phyloP scores from a whole-genome alignment of 2,888 invertebrate species.

The Lithophane semibrunnea region DNA sequence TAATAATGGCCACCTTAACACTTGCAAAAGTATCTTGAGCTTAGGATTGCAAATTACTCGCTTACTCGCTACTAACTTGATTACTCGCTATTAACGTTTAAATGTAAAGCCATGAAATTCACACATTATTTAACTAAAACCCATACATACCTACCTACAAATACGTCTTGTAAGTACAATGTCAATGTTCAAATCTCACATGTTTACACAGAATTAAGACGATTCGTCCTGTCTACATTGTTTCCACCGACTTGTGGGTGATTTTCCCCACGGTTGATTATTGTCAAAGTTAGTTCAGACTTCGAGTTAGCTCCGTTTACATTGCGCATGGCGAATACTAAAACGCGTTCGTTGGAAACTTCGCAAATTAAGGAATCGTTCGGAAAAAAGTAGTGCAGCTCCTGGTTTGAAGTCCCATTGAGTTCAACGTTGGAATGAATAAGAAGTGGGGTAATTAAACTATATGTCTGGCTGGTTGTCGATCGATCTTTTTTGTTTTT shows the following conservation, averaged over 20 bases:
- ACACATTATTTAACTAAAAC: conserved; percentile 3
- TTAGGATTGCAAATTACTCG: background rate
- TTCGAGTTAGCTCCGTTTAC: conserved; percentile 75
- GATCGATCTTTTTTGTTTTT: conserved; percentile 33
- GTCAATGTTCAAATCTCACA: conserved; percentile 34
- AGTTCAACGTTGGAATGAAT: conserved; percentile 63
- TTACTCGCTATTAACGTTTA: background rate
- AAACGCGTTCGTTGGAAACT: conserved; percentile 73
- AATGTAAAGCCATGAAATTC: background rate
- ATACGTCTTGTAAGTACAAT: conserved; percentile 23
- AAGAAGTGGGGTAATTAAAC: conserved; percentile 65
- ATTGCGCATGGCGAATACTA: conserved; percentile 79
- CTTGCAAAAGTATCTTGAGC: background rate
- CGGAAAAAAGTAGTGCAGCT: conserved; percentile 72
- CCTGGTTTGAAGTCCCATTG: conserved; percentile 69
- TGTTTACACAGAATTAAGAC: conserved; percentile 58
- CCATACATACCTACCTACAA: background rate
- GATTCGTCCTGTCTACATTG: conserved; percentile 52
- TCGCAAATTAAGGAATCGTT: conserved; percentile 71
- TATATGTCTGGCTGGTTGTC: conserved; percentile 56
- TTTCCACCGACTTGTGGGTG: conserved; percentile 63
- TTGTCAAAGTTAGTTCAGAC: conserved; percentile 79
- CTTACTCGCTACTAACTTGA: background rate
- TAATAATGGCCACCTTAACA: background rate
- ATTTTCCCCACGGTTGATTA: conserved; percentile 78